These are phyloP conservation scores for Desoria tigrina DNA, from an alignment of 2,888 invertebrate genomes.

Conservation along the genomic window DNA sequence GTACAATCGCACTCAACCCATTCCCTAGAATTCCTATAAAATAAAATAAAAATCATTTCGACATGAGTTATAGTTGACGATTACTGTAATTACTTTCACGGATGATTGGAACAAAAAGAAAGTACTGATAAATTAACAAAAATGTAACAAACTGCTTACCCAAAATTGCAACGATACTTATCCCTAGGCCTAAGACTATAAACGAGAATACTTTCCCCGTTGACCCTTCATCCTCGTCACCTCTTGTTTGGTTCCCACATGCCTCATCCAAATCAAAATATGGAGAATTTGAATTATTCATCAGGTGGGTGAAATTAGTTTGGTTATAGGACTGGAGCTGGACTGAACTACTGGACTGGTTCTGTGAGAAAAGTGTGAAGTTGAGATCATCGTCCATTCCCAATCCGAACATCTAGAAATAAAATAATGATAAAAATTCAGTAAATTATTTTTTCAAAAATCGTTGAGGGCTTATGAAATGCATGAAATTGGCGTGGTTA, in stretches of 20 bases:
- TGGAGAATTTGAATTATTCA: not conserved
- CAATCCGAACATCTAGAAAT: no score
- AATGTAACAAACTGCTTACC: conserved; percentile 26
- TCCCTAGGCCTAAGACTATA: conserved; percentile 76
- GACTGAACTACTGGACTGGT: no score
- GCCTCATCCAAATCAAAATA: not conserved
- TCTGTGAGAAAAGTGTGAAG: no score
- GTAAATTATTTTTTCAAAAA: no score
- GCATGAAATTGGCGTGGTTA: no score
- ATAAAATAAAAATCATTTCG: conserved; percentile 14
- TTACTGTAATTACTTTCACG: not conserved
- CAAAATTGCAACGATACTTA: conserved; percentile 68
- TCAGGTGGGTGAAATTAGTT: no score
- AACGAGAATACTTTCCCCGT: conserved; percentile 69
- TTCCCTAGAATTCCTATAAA: conserved; percentile 91
- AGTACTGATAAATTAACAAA: not conserved
- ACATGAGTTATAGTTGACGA: not conserved
- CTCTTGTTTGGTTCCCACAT: not conserved
- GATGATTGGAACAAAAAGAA: not conserved
- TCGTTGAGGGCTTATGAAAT: no score
- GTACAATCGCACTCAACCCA: conserved; percentile 83
- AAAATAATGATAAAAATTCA: no score
- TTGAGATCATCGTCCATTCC: no score
- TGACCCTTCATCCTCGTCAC: not conserved
- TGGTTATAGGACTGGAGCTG: no score